Base-by-base conservation (phyloP, 1,140 invertebrate genomes). In the Archegozetes longisetosus region DNA sequence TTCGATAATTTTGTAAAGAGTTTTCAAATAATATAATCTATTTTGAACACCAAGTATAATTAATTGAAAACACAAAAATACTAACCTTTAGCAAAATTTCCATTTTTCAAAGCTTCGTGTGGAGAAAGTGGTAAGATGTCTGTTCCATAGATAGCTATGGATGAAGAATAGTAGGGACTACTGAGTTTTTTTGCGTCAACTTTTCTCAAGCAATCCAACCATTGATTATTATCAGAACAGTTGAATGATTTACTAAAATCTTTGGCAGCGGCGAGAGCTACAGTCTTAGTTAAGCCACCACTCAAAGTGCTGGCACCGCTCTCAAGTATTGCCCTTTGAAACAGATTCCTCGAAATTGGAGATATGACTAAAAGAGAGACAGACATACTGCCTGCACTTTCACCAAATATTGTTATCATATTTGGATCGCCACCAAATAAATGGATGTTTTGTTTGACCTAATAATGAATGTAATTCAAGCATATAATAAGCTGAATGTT, bases 391-490 rank as follows among this genome's bases (percentile, higher is more conserved):
- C 72, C 73, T 51, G 70, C 63, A 12, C 68, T 68, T 40, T 70
- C 66, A 3, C 73, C 73, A 62, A 74, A 68, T 2, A 74, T 57
- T 12, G 71, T 73, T 12, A 75, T 68, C 40, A 64, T 58, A n/a
- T 68, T 65, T 0, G 68, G 63, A 62, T 58, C 28, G 14, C 57
- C 57, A 50, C 65, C 65, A 63, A 75, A 75, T 50, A 65, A 64
- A 6, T 60, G 62, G 6, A 74, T 72, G 57, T 75, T 73, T 48
- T 70, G 64, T 47, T 69, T 64, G 4, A 72, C 61, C 71, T 70
- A 73, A 55, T 53, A 40, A 40, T 40, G 6, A 9, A 40, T 40
- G 17, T 40, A 17, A 40, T 40, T 40, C 32, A 6, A 9, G 32
- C 17, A 40, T 6, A 9, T 40, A 40, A 40, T 40, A 40, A 40